Base-by-base conservation (phyloP, 2,888 invertebrate species). In the Athetis lepigone region DNA sequence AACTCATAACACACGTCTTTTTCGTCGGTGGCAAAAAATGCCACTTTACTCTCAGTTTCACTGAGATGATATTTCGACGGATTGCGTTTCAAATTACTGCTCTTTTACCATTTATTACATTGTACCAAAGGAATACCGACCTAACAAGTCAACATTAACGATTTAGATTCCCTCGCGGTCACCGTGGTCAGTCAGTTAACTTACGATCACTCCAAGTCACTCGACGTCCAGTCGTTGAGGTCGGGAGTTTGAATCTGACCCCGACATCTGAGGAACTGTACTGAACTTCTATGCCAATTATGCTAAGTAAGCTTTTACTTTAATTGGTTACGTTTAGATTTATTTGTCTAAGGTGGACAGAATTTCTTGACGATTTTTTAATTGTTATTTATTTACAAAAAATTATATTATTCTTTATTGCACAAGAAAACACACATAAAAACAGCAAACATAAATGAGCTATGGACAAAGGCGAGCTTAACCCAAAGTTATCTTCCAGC, bases 231-330 rank as follows among this genome's bases (percentile, higher is more conserved):
- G 27, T 36, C 21, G 51, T 40, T 49, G 23, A 19, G 66, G 65
- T 66, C 65, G 43, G 11, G 27, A 36, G 58, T 54, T 57, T 58
- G 64, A 46, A 71, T 55, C 72, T 60, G 72, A 56, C 47, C 54
- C n/a, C 29, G 2, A 45, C 52, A 70, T 56, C 55, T 57, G 57
- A 29, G 43, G 55, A 71, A 27, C 72, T 37, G 4, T 29, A 68
- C 71, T 59, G 65, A 70, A 70, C 70, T 39, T 25, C 18, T 51
- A 50, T 46, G 37, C 70, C 58, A 70, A 70, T 64, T 58, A 70
- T 58, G 37, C 39, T 71, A 51, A 55, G 13, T 50, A 6, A 2
- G 19, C 23, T 50, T 50, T 33, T 8, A 54, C 43, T 25, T 54
- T 54, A 64, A 70, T 70, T 70, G 70, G 69, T 13, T 40, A 51